Evolutionary conservation across 2,888 invertebrate species (phyloP), one percentile per base, ranked within the genome.

Genomic region (Mayetiola destructor): DNA sequence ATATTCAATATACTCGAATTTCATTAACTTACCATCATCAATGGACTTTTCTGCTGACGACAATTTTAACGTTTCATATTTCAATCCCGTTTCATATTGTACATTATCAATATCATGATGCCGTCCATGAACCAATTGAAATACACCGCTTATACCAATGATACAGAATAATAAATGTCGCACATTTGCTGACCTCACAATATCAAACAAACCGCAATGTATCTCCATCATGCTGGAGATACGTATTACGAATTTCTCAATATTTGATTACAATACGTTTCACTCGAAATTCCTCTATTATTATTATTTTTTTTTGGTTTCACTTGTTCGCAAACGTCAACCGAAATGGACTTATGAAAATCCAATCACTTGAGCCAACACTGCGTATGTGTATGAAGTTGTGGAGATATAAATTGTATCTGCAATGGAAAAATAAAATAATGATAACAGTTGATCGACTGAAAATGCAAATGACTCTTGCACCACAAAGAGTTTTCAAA

Each of bases 81-180:
- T 42, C 42, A 42, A 42, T 42, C 14, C 42, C 9, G 23, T 23
- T 42, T 42, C 42, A 23, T 42, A 42, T n/a, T 23, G 53, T 39
- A 35, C 27, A 57, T 57, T 57, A 16, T 57, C 57, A 29, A 57
- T 36, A 36, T 57, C 57, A 37, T 52, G 57, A 30, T 53, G 57
- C 53, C 57, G 57, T 16, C 53, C 57, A 30, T 57, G 53, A 18
- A 57, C 57, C 21, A 57, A 57, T 53, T 53, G 53, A 57, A 48
- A 48, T 3, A 48, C 48, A 27, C 48, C 48, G 27, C 48, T 27
- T 23, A 48, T 48, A 48, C 48, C 48, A 48, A 48, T 27, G 27
- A 48, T 23, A 48, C 23, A 48, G 27, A 48, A 48, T 3, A 48
- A 16, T 48, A 48, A 23, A 27, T 48, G 23, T 27, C 48, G 23